These are phyloP conservation scores for Craniophora ligustri DNA, from an alignment of 2,888 invertebrate genomes.

Conservation along the genomic window DNA sequence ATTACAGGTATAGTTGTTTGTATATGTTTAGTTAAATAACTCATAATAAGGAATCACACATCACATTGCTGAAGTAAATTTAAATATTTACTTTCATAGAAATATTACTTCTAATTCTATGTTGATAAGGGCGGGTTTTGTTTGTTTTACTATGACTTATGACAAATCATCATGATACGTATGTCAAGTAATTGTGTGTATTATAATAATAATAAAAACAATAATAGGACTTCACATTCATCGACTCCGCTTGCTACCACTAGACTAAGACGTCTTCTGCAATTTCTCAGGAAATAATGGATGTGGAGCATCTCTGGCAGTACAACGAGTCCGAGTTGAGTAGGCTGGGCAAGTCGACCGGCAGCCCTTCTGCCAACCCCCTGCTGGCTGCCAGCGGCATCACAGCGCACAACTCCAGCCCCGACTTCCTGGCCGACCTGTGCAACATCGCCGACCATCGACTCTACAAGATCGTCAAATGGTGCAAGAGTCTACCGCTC, in stretches of 20 bases:
- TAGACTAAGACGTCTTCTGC: constrained; percentile 4
- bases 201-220: no score
- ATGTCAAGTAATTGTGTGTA: no score
- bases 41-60: no score
- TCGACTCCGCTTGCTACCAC: no score
- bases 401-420: constrained; percentile 90
- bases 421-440: constrained; percentile 95
- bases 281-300: constrained; percentile 95
- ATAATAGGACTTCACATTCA: no score
- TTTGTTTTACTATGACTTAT: no score
- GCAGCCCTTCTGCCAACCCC: constrained; percentile 81
- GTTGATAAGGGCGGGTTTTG: no score
- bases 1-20: constrained; percentile 89
- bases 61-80: no score
- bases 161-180: no score
- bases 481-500: constrained; percentile 98
- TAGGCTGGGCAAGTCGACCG: constrained; percentile 87
- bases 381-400: constrained; percentile 83
- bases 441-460: constrained; percentile 98
- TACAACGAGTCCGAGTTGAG: constrained; percentile 95
- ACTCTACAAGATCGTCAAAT: constrained; percentile 98
- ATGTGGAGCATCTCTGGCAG: constrained; percentile 98
- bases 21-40: neutral
- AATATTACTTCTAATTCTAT: no score
- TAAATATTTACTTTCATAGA: no score